phyloP scores from a whole-genome alignment of 2,888 invertebrate genomes.

The Choristoneura rosaceana region DNA sequence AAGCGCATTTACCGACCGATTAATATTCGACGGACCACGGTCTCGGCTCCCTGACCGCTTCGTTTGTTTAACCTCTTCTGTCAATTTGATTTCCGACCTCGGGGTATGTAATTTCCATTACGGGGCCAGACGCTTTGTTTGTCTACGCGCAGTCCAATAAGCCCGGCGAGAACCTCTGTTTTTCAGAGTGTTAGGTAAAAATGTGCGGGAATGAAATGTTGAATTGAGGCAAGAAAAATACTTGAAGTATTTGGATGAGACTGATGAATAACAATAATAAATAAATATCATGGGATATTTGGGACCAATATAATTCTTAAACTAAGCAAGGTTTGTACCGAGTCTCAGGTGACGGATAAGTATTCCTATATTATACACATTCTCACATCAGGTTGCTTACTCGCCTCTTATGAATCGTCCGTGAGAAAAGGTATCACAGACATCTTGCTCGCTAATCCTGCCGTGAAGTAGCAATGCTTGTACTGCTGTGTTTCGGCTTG shows the following conservation, averaged over 20 bases:
- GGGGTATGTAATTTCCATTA: conserved; percentile 84
- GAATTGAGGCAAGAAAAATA: not conserved
- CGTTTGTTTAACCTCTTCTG: conserved; percentile 85
- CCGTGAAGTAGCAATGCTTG: too few species aligned
- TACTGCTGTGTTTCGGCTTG: too few species aligned
- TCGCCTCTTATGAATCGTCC: too few species aligned
- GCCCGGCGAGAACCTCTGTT: conserved; percentile 63
- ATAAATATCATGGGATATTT: too few species aligned
- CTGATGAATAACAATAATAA: too few species aligned
- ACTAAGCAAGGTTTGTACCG: too few species aligned
- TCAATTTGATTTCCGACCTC: conserved; percentile 84
- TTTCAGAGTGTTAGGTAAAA: conserved; percentile 53
- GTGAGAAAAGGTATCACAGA: too few species aligned
- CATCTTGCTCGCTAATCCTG: too few species aligned
- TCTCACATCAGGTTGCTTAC: too few species aligned
- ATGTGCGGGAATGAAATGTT: conserved; percentile 45
- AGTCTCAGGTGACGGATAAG: too few species aligned
- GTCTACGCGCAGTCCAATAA: conserved; percentile 73
- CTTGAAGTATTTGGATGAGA: not conserved
- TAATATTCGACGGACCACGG: conserved; percentile 53
- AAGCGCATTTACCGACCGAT: conserved; percentile 46
- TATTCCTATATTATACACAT: too few species aligned
- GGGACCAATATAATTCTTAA: too few species aligned
- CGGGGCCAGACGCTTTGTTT: conserved; percentile 78
- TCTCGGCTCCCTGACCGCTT: conserved; percentile 77